A percentile compares a stretch with the other conserved stretches of the same genome.
phyloP scores from a whole-genome alignment of 2,113 vertebrate species.

The Petrocephalus microphthalmus region DNA sequence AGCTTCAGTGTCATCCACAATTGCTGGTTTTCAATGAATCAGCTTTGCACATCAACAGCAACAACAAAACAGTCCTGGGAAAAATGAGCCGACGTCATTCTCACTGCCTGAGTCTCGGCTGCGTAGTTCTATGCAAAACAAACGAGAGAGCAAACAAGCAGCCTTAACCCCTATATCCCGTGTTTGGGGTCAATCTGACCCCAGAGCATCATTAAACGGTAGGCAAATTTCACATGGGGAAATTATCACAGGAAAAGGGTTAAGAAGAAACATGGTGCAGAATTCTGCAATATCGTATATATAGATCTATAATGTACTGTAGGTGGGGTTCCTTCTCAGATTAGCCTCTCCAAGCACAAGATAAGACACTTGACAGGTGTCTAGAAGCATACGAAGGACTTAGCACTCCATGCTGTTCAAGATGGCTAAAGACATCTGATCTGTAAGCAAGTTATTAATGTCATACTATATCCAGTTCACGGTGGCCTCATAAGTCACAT shows the following conservation, averaged over 20 bases:
- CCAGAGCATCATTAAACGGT: too few species aligned
- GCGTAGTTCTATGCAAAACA: neutral
- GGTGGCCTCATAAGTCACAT: neutral
- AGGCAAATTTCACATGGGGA: too few species aligned
- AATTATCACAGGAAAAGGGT: too few species aligned
- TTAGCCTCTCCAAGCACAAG: neutral
- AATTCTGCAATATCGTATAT: neutral
- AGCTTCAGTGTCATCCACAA: neutral
- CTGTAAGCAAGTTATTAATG: neutral
- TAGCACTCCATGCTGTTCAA: neutral
- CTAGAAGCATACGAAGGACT: neutral
- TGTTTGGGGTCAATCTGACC: too few species aligned
- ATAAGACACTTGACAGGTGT: neutral
- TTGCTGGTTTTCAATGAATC: neutral
- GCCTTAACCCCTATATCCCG: too few species aligned
- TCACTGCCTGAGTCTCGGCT: neutral
- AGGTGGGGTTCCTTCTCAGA: neutral
- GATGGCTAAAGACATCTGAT: neutral
- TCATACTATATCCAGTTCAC: neutral
- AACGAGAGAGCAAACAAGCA: neutral
- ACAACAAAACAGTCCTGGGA: neutral
- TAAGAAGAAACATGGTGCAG: neutral
- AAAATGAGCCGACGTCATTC: neutral
- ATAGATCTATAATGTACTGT: neutral
- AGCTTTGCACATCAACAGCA: neutral